These are phyloP conservation scores for Orientallactaga bullata DNA, from an alignment of 2,113 vertebrate species.

Conservation along the genomic window DNA sequence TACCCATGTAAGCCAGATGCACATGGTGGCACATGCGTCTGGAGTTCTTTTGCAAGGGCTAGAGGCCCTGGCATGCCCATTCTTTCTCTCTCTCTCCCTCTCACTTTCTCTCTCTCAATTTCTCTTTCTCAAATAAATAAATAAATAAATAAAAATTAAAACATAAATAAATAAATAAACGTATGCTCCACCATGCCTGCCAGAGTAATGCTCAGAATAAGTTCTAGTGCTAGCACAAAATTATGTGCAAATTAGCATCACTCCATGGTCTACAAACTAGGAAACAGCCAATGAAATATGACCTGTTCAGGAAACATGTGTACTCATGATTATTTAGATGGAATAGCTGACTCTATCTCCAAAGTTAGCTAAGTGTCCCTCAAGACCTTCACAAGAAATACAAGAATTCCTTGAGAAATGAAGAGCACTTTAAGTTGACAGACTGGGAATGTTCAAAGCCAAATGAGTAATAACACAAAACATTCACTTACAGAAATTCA, in stretches of 20 bases:
- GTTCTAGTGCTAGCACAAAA: neutral
- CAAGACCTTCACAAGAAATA: neutral
- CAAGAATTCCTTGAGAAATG: neutral
- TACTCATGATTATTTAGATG: neutral
- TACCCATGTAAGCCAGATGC: no score
- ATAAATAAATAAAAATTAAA: no score
- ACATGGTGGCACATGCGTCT: no score
- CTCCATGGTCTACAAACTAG: neutral
- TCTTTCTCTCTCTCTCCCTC: no score
- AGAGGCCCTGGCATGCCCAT: no score
- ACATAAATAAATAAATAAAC: no score
- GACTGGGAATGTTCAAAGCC: neutral
- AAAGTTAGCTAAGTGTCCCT: neutral
- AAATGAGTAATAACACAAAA: neutral
- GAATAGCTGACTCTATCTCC: neutral
- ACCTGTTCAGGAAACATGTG: neutral
- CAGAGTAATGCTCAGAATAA: neutral
- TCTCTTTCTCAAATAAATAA: no score
- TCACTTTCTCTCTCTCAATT: no score
- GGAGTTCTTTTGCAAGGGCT: no score
- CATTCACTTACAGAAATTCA: neutral
- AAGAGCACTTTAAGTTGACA: neutral
- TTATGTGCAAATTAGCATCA: neutral
- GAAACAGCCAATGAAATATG: neutral
- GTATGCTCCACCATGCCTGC: no score